Evolutionary conservation across 2,888 invertebrate species (phyloP).

Genomic region (Hoplodrina blanda): DNA sequence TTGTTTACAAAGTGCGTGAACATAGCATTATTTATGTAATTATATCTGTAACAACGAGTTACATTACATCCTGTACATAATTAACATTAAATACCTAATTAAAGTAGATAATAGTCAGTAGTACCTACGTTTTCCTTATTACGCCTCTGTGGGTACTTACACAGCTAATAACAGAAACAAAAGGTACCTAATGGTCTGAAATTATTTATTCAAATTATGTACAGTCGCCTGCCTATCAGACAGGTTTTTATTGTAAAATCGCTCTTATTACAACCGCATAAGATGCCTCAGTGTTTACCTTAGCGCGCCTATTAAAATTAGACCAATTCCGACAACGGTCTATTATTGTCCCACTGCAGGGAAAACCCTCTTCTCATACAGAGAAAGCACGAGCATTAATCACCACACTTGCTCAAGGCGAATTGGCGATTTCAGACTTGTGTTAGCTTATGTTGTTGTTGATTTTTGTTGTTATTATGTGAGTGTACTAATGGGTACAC

Average conservation of each 20-base stretch:
- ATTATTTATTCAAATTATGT: slow-evolving; percentile 36
- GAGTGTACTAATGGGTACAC: no score
- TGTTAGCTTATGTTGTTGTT: no score
- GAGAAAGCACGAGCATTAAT: no score
- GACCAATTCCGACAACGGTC: neutral
- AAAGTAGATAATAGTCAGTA: slow-evolving; percentile 80
- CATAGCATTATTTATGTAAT: slow-evolving; percentile 81
- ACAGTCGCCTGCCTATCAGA: neutral
- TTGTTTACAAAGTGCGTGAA: slow-evolving; percentile 77
- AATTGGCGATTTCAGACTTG: no score
- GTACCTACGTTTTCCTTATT: slow-evolving; percentile 82
- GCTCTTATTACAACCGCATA: no score
- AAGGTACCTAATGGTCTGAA: slow-evolving; percentile 11
- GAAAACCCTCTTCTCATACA: no score
- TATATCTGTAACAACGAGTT: slow-evolving; percentile 78
- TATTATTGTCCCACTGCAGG: no score
- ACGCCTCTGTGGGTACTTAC: slow-evolving; percentile 57
- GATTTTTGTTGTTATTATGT: no score
- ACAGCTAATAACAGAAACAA: slow-evolving; percentile 33
- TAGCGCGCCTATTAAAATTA: slow-evolving; percentile 6
- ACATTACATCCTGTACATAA: slow-evolving; percentile 84
- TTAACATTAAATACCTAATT: slow-evolving; percentile 88
- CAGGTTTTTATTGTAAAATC: no score
- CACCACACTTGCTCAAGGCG: no score
- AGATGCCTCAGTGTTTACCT: no score